Evolutionary conservation across 2,797 vertebrate species (phyloP).

Genomic region (Smutsia temminckii): DNA sequence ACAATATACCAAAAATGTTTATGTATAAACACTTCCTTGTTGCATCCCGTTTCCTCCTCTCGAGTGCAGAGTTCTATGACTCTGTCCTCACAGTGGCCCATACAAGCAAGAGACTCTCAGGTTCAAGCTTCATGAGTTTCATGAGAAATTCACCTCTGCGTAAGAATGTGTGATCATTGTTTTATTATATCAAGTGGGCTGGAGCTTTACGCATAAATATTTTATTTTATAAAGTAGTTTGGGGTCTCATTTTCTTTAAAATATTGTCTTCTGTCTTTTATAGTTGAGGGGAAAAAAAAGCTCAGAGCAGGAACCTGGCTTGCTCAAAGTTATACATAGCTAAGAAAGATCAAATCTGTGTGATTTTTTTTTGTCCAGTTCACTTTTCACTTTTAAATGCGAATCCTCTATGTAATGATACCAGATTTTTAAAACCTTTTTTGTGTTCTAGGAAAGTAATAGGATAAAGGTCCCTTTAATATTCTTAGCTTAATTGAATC

Average conservation of each 20-base stretch:
- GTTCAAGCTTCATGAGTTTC: background rate
- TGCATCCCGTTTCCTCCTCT: background rate
- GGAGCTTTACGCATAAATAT: background rate
- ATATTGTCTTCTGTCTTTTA: background rate
- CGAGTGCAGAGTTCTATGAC: background rate
- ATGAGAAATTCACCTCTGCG: background rate
- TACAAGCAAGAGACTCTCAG: background rate
- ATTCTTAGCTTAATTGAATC: background rate
- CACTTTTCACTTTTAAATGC: background rate
- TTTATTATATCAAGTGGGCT: background rate
- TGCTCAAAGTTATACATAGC: background rate
- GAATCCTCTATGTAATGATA: background rate
- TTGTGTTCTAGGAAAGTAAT: background rate
- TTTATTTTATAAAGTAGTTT: background rate
- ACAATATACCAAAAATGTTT: background rate
- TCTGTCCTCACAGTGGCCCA: background rate
- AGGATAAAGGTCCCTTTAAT: background rate
- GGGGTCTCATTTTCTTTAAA: background rate
- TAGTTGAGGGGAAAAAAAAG: background rate
- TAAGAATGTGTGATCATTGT: background rate
- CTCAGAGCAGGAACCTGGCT: background rate
- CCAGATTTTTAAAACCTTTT: background rate
- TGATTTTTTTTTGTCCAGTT: background rate
- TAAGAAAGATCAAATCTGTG: background rate
- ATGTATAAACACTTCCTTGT: background rate